These are phyloP conservation scores for Blennius ocellaris DNA, from an alignment of 2,113 vertebrate species.

Conservation along the genomic window DNA sequence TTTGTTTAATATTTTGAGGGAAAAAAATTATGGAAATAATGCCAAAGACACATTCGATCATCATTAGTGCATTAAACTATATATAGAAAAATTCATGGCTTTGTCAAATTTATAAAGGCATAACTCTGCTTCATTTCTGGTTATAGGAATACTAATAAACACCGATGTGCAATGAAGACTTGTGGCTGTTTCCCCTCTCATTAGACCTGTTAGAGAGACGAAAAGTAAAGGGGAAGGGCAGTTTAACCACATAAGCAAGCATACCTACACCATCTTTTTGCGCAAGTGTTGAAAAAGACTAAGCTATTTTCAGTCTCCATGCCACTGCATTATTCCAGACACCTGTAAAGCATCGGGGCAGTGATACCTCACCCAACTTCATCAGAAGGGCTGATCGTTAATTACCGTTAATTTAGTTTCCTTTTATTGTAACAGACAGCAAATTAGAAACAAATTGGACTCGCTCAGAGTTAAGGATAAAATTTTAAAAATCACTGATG, in stretches of 20 bases:
- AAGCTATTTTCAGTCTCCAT: background rate
- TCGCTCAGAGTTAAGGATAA: background rate
- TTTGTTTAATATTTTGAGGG: background rate
- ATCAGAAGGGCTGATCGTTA: background rate
- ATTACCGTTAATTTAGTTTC: background rate
- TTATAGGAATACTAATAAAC: constrained; percentile 1
- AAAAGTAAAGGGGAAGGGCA: background rate
- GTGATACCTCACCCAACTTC: background rate
- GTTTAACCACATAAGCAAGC: background rate
- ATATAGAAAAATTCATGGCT: background rate
- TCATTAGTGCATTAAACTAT: background rate
- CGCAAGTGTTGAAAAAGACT: background rate
- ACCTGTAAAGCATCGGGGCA: background rate
- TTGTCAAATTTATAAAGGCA: background rate
- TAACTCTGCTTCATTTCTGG: background rate
- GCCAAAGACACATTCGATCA: background rate
- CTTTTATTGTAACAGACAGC: background rate
- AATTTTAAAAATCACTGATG: background rate
- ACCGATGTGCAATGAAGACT: background rate
- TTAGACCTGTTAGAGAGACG: background rate
- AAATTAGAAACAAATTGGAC: background rate
- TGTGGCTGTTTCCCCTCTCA: background rate
- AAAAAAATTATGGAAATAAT: background rate
- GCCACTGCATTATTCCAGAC: background rate
- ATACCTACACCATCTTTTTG: background rate